A percentile compares a stretch with the other conserved stretches of the same genome.
Conservation (phyloP, 2,113 vertebrate genomes). For the Dasyprocta punctata region DNA sequence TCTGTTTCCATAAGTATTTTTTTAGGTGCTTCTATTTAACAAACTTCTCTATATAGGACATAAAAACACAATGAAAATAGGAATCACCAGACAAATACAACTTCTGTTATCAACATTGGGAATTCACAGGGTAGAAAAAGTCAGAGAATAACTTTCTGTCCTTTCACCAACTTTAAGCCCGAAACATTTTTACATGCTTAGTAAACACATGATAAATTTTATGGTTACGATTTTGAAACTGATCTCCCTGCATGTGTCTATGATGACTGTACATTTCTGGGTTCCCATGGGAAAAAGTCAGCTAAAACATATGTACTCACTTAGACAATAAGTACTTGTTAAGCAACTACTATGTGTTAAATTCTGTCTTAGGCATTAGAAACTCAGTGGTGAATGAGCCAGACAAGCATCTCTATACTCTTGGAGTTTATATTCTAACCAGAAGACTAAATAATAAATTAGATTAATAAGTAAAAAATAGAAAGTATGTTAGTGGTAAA, state of each 20-base stretch:
- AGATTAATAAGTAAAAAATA: constrained; percentile 24
- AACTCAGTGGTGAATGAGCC: neutral
- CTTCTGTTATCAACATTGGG: neutral
- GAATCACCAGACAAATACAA: neutral
- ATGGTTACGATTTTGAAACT: neutral
- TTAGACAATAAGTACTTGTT: neutral
- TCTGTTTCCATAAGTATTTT: neutral
- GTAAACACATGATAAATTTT: neutral
- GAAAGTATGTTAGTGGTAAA: neutral
- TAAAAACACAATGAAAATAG: neutral
- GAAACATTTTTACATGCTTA: constrained; percentile 3
- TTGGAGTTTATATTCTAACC: neutral
- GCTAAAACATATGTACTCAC: neutral
- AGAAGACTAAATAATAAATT: constrained; percentile 24
- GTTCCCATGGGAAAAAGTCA: neutral
- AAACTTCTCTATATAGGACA: neutral
- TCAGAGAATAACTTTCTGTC: neutral
- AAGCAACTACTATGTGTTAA: neutral
- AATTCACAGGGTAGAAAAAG: neutral
- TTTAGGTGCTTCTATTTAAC: neutral
- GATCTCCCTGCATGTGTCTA: neutral
- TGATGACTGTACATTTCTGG: neutral
- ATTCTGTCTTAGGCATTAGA: neutral
- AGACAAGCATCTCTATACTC: neutral
- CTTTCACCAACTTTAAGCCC: neutral